phyloP scores from a whole-genome alignment of 37 sponge, comb jelly and placozoan species.

The Chondrilla cf. caribensis region DNA sequence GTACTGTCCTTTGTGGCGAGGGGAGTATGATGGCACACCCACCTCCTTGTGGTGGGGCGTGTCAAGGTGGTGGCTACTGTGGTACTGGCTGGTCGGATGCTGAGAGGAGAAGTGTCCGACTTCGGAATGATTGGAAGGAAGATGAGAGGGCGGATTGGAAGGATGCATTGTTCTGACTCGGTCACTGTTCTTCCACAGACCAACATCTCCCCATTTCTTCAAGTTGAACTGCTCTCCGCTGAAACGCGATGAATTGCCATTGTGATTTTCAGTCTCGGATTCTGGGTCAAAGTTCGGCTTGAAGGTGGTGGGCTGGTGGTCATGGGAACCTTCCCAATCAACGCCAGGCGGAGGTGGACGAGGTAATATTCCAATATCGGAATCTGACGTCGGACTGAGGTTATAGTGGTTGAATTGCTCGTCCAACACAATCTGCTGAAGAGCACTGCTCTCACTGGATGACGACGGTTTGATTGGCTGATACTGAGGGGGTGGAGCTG shows the following conservation, averaged over 20 bases:
- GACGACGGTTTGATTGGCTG: neutral
- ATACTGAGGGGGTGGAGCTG: neutral
- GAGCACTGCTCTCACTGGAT: neutral
- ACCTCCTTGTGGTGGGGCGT: neutral
- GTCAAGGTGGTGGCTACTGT: neutral
- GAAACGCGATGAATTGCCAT: neutral
- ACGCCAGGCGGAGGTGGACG: constrained; percentile 23
- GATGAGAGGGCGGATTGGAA: neutral
- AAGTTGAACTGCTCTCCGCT: neutral
- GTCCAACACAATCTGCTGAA: neutral
- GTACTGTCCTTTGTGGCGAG: neutral
- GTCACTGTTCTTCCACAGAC: neutral
- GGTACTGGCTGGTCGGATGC: neutral
- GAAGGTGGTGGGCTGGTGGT: neutral
- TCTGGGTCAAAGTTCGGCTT: neutral
- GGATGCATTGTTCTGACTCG: neutral
- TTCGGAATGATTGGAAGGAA: too few species aligned
- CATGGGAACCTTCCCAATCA: neutral
- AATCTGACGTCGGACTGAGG: constrained; percentile 15
- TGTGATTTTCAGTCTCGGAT: neutral
- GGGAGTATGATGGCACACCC: neutral
- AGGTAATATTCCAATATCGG: neutral
- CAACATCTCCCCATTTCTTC: neutral
- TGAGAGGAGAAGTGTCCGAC: neutral
- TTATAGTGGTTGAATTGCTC: neutral